Evolutionary conservation across 2,113 vertebrate species (phyloP).

Genomic region (Cathartes aura): DNA sequence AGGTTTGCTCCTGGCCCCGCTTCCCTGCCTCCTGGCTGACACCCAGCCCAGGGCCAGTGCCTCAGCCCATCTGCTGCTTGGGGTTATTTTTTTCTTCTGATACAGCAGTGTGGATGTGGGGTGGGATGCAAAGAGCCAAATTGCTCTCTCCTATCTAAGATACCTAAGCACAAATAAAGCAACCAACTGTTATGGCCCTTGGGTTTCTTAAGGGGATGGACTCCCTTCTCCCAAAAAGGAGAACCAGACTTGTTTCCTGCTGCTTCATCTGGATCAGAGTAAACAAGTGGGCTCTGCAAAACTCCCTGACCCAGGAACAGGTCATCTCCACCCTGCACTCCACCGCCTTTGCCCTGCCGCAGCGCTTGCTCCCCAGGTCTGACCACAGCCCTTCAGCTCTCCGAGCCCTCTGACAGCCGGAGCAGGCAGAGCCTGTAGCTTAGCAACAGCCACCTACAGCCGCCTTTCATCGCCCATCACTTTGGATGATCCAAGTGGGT

Average conservation of each 20-base stretch:
- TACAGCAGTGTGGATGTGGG: neutral
- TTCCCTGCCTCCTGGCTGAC: neutral
- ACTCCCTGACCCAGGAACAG: neutral
- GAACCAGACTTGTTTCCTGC: neutral
- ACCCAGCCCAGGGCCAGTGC: neutral
- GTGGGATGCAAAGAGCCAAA: neutral
- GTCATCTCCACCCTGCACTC: rapidly evolving
- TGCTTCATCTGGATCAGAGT: neutral
- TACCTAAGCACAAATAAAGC: neutral
- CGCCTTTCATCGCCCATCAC: neutral
- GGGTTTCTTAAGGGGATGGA: neutral
- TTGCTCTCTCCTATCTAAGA: neutral
- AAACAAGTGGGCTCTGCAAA: neutral
- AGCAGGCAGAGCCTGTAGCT: constrained; percentile 46
- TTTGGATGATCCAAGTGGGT: neutral
- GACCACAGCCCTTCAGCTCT: neutral
- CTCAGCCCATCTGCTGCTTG: neutral
- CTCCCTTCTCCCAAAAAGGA: neutral
- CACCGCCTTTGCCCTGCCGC: neutral
- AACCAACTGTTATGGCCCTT: rapidly evolving
- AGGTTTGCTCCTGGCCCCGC: rapidly evolving
- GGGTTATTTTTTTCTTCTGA: neutral
- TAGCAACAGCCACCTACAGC: constrained; percentile 68
- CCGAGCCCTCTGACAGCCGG: neutral
- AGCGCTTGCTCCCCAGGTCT: neutral